A percentile compares a stretch with the other conserved stretches of the same genome.
These are phyloP conservation scores for Pseudoips prasinana DNA, from an alignment of 2,888 invertebrate genomes.

Conservation along the genomic window DNA sequence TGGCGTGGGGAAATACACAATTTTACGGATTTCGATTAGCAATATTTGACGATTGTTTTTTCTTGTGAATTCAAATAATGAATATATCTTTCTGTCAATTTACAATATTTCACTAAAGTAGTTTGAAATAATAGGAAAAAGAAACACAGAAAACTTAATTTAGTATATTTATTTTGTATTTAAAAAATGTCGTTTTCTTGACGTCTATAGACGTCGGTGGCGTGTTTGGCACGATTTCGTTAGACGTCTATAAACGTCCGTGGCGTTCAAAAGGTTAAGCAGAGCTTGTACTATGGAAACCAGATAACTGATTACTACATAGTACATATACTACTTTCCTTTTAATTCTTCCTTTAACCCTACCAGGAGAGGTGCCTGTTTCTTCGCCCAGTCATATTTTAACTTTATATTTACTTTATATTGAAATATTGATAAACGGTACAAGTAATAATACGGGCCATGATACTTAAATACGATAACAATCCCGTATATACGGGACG, in stretches of 20 bases:
- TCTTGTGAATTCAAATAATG: constrained; percentile 5
- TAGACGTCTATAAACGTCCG: constrained; percentile 3
- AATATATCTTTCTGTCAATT: constrained; percentile 6
- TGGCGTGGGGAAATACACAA: constrained; percentile 6
- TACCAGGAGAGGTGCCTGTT: too few relatives aligned
- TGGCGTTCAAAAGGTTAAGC: constrained; percentile 5
- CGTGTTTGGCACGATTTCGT: constrained; percentile 6
- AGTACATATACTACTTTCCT: too few relatives aligned
- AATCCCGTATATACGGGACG: too few relatives aligned
- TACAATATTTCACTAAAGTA: constrained; percentile 8
- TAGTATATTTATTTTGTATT: constrained; percentile 1
- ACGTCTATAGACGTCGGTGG: constrained; percentile 7
- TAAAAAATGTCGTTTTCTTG: constrained; percentile 8
- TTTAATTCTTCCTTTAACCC: too few relatives aligned
- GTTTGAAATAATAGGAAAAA: constrained; percentile 9
- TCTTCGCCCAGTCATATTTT: too few relatives aligned
- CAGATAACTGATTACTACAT: too few relatives aligned
- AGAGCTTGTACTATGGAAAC: too few relatives aligned
- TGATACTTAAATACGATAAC: too few relatives aligned
- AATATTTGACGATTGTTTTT: constrained; percentile 5
- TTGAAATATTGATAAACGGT: too few relatives aligned
- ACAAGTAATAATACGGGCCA: too few relatives aligned
- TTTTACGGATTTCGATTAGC: constrained; percentile 5
- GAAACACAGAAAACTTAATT: constrained; percentile 2
- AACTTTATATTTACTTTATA: too few relatives aligned